Evolutionary conservation across 2,797 vertebrate species (phyloP).

Genomic region (Dipus sagitta): DNA sequence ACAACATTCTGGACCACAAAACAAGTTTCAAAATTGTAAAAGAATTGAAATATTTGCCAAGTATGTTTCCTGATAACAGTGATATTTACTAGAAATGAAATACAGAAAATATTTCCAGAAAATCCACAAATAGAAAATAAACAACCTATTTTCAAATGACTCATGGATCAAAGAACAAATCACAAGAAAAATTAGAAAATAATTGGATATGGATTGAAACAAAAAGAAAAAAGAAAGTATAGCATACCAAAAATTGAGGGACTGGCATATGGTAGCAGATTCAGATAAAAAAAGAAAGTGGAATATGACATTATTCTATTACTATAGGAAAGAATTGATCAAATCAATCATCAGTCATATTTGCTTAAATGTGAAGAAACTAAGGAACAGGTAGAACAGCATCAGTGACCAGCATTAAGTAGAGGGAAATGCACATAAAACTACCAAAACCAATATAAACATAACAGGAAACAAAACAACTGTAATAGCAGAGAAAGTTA

Average conservation of each 20-base stretch:
- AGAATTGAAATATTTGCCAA: constrained; percentile 30
- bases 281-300: background rate
- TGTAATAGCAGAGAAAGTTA: background rate
- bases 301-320: background rate
- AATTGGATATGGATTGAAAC: background rate
- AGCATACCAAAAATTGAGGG: background rate
- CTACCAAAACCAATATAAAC: background rate
- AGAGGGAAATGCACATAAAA: background rate
- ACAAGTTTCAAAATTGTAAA: constrained; percentile 7
- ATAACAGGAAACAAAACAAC: background rate
- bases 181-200: constrained; percentile 39
- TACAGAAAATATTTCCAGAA: constrained; percentile 39
- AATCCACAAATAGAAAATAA: constrained; percentile 30
- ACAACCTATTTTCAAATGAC: constrained; percentile 7
- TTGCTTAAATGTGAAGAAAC: background rate
- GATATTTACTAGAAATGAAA: constrained; percentile 23
- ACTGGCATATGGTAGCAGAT: background rate
- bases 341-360: background rate
- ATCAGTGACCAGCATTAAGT: background rate
- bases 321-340: constrained; percentile 6
- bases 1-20: constrained; percentile 22
- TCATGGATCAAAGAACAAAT: background rate
- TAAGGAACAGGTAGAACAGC: background rate
- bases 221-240: background rate
- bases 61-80: background rate